Base-by-base conservation (phyloP, 2,888 invertebrate species). In the Monochamus alternatus region DNA sequence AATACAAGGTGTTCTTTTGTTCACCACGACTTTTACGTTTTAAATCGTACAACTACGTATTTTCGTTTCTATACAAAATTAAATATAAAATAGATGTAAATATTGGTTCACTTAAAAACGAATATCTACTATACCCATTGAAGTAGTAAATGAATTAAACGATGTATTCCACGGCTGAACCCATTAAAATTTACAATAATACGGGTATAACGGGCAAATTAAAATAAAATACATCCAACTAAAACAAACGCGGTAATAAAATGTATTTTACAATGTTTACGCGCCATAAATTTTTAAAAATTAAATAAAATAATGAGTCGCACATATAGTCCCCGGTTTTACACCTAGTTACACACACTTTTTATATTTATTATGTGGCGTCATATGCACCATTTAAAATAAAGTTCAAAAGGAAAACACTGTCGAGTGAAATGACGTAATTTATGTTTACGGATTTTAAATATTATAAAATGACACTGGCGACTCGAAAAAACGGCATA, bases 261-360 rank as follows among this genome's bases (percentile, higher is more conserved):
- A 68, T 59, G 51, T 68, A 62, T 70, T 72, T 72, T 63, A 62
- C 63, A 64, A 44, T 64, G 74, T 77, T 76, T 73, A 77, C 70
- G 74, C 71, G 22, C 68, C 76, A 77, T 77, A 77, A 77, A 77
- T 77, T 77, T 72, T 77, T 68, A 68, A 71, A 77, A 77, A 77
- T 77, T 74, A 77, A 77, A 74, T 77, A 77, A 72, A 77, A 77
- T 77, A 77, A 77, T 77, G 76, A 77, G 76, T 71, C 31, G 52
- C 69, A 63, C 51, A 60, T 72, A 71, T 55, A 69, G 43, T 64
- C 58, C 62, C 38, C 55, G 55, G 70, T 76, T 77, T 77, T 72
- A 74, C 76, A 74, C 72, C 76, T 74, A 74, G 76, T 77, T 77
- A 62, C 74, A 77, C 76, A 74, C 72, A 72, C 70, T 77, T 77